Percentiles rank a stretch among this genome's conserved stretches.
Evolutionary conservation across 2,113 vertebrate species (phyloP).

Genomic region (Willisornis vidua): DNA sequence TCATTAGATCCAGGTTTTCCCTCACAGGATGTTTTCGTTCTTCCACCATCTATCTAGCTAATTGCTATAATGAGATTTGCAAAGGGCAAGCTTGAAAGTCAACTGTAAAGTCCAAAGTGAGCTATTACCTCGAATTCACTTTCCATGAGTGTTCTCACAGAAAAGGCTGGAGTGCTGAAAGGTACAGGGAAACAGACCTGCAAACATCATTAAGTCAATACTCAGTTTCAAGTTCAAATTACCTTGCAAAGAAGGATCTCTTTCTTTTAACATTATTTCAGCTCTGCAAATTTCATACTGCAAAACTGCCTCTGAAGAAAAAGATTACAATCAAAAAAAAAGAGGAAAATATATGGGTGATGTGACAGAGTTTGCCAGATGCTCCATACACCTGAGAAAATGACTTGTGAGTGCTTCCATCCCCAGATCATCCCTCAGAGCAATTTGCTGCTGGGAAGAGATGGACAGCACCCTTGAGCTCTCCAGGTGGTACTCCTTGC

Average conservation of each 20-base stretch:
- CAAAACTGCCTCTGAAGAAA: background rate
- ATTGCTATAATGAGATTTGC: constrained; percentile 48
- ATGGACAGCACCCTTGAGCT: accelerated
- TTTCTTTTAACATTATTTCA: background rate
- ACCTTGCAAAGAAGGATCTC: background rate
- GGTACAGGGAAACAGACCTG: background rate
- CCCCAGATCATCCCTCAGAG: accelerated
- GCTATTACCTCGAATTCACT: constrained; percentile 19
- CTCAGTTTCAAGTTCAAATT: constrained; percentile 16
- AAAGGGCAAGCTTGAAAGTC: background rate
- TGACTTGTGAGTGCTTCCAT: background rate
- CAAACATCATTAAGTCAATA: background rate
- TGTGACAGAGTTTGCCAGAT: background rate
- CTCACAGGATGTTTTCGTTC: accelerated
- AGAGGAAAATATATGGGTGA: background rate
- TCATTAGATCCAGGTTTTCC: background rate
- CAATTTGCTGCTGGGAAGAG: background rate
- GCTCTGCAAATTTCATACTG: background rate
- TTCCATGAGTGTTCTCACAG: background rate
- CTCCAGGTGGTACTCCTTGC: background rate
- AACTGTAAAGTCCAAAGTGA: background rate
- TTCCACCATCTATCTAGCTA: constrained; percentile 1
- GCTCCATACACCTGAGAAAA: background rate
- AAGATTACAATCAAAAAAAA: background rate
- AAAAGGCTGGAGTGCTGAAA: background rate